phyloP scores from a whole-genome alignment of 1,140 invertebrate species.

The Colletes latitarsis region DNA sequence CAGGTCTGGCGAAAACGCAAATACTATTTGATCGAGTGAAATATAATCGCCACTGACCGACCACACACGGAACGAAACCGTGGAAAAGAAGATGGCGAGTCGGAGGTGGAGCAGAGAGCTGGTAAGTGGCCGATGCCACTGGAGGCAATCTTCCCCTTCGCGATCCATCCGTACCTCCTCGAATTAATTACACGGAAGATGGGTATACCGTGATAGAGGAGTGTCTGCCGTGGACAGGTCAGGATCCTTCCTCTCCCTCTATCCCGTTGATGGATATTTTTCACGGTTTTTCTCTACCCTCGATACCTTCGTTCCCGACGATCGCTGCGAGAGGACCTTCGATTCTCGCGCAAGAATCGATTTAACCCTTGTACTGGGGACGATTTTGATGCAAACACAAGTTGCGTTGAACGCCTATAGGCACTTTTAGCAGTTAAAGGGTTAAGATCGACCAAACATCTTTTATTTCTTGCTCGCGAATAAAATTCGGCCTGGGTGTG shows the following conservation, averaged over 20 bases:
- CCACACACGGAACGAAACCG: too few relatives aligned
- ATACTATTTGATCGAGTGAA: too few relatives aligned
- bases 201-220: constrained; percentile 61
- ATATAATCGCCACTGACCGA: too few relatives aligned
- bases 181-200: constrained; percentile 75
- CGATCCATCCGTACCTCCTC: constrained; percentile 60
- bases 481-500: too few relatives aligned
- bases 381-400: too few relatives aligned
- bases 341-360: not conserved
- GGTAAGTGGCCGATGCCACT: constrained; percentile 1
- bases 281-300: not conserved
- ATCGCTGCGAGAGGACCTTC: not conserved
- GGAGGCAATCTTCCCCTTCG: constrained; percentile 11
- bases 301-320: not conserved
- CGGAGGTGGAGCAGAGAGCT: not conserved
- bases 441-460: too few relatives aligned
- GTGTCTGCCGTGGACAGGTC: constrained; percentile 72
- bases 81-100: too few relatives aligned
- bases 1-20: too few relatives aligned
- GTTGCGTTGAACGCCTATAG: too few relatives aligned
- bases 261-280: not conserved
- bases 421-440: too few relatives aligned
- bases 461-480: too few relatives aligned
- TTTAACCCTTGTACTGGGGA: too few relatives aligned
- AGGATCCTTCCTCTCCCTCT: constrained; percentile 21